These are phyloP conservation scores for Ara ararauna DNA, from an alignment of 2,797 vertebrate genomes.

Conservation along the genomic window DNA sequence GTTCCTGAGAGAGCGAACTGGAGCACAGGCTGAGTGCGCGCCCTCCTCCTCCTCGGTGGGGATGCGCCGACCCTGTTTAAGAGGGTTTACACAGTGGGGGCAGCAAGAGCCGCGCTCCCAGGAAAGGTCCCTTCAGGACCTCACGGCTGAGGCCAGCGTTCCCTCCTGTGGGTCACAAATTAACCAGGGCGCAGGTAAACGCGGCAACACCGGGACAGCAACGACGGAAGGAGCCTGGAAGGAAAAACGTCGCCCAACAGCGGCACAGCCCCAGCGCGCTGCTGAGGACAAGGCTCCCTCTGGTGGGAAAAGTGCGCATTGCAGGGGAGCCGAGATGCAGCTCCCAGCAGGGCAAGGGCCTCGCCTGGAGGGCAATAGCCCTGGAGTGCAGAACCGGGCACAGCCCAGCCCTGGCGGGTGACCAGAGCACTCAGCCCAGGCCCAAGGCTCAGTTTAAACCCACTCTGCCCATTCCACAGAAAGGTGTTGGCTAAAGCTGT, in stretches of 20 bases:
- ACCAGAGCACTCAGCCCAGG: background rate
- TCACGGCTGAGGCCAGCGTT: accelerated
- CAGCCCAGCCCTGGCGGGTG: background rate
- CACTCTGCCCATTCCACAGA: background rate
- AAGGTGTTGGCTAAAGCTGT: no score
- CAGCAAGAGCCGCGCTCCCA: background rate
- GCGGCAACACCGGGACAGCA: background rate
- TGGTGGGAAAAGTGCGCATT: background rate
- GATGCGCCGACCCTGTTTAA: accelerated
- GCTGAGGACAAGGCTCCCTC: slow-evolving; percentile 23
- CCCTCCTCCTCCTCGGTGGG: accelerated
- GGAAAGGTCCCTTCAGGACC: background rate
- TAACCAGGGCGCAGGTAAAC: accelerated
- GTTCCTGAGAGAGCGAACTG: accelerated
- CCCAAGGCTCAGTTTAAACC: background rate
- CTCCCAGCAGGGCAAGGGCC: background rate
- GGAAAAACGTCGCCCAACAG: background rate
- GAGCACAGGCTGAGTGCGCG: background rate
- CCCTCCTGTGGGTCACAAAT: accelerated
- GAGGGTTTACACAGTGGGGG: accelerated
- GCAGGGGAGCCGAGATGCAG: background rate
- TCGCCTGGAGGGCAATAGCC: accelerated
- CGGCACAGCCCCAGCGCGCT: accelerated
- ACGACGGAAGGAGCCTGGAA: background rate
- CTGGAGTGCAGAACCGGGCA: accelerated